Base-by-base conservation (phyloP, 2,888 invertebrate species). In the Trichogramma dendrolimi region DNA sequence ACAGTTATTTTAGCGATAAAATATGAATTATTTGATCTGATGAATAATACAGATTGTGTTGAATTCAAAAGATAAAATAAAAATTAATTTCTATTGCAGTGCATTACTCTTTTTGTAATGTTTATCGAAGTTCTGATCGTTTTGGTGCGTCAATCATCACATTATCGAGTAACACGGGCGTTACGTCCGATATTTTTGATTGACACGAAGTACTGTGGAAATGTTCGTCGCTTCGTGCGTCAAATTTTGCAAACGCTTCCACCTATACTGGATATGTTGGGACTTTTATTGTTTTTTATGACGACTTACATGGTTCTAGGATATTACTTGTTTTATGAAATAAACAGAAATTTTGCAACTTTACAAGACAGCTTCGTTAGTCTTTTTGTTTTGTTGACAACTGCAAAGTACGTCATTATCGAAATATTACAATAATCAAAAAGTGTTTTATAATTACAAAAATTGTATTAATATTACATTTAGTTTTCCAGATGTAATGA, bases 401-500 rank as follows among this genome's bases (percentile, higher is more conserved):
- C 93, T 8, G 93, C 94, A 63, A 94, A 94, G 92, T 93, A 81
- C 85, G 90, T 84, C 43, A 44, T 38, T 43, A 42, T 58, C 41
- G 51, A 52, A 50, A 56, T 49, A 53, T 54, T 40, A 48, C 40
- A 38, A 10, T 52, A 44, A 57, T 54, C 14, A 39, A 14, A 47
- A 52, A 54, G 47, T 58, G 42, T 42, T 55, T 44, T 49, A 41
- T 38, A 40, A 41, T 42, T 42, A 38, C 41, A 47, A 48, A 56
- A 44, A 41, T 38, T 8, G 44, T 38, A 39, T 11, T 51, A 39
- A 27, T 58, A 52, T 59, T 63, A 60, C 67, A 81, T 83, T 55
- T 79, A 93, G 92, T 80, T 94, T 89, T 80, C 94, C 94, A 4
- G 94, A 94, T 78, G 92, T 94, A 27, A 94, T 94, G 94, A 93